Evolutionary conservation across 2,888 invertebrate genomes (phyloP).

Genomic region (Thera obeliscata): DNA sequence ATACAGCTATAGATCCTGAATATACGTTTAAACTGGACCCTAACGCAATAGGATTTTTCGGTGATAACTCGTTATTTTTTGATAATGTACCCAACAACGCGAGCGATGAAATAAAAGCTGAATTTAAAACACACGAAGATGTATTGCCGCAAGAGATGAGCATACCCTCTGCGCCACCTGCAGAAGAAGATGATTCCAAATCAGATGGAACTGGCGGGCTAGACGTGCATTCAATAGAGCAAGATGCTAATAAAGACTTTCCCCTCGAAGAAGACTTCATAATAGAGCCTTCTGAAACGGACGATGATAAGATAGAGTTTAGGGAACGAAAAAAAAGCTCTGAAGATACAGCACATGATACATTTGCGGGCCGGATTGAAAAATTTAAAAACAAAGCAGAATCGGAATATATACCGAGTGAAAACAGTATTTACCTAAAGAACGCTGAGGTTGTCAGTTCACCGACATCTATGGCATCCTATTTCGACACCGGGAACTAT

Average conservation of each 20-base stretch:
- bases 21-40: slow-evolving; percentile 55
- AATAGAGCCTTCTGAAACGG: slow-evolving; percentile 72
- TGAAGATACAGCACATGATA: slow-evolving; percentile 60
- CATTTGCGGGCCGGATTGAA: slow-evolving; percentile 73
- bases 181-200: slow-evolving; percentile 68
- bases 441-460: slow-evolving; percentile 35
- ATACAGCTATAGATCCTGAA: slow-evolving; percentile 43
- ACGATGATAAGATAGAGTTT: slow-evolving; percentile 71
- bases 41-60: slow-evolving; percentile 57
- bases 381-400: slow-evolving; percentile 58
- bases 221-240: slow-evolving; percentile 76
- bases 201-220: slow-evolving; percentile 68
- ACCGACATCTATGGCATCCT: slow-evolving; percentile 69
- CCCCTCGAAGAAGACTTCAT: slow-evolving; percentile 71
- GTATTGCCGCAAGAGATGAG: slow-evolving; percentile 56
- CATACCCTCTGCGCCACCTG: slow-evolving; percentile 66
- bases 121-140: slow-evolving; percentile 64
- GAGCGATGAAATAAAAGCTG: slow-evolving; percentile 71
- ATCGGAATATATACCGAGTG: slow-evolving; percentile 8
- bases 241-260: slow-evolving; percentile 76
- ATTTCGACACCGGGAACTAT: slow-evolving; percentile 78
- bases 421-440: slow-evolving; percentile 20
- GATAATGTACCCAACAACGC: slow-evolving; percentile 64
- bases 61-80: slow-evolving; percentile 58
- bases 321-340: slow-evolving; percentile 54